Conservation (phyloP, 2,797 vertebrate species). For the Danio albolineatus region DNA sequence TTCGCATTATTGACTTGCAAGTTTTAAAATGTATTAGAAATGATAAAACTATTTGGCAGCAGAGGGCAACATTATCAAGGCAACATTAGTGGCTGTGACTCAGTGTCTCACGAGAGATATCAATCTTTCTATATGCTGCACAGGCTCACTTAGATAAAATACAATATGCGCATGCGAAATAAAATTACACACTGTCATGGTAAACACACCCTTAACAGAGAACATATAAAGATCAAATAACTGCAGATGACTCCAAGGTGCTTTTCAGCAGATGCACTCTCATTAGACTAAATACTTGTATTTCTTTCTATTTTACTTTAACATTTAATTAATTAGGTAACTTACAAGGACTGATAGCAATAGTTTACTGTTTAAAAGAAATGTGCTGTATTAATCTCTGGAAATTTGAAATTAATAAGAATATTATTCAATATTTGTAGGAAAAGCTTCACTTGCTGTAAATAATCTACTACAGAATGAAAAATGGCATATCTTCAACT, state of each 20-base stretch:
- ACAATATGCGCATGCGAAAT: not conserved
- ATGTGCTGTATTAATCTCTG: not conserved
- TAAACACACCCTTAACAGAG: not conserved
- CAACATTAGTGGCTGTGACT: too few species aligned
- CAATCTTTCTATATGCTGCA: not conserved
- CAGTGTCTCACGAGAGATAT: not conserved
- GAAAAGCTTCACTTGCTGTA: not conserved
- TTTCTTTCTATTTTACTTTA: not conserved
- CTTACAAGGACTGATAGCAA: not conserved
- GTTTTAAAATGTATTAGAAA: too few species aligned
- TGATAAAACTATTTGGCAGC: too few species aligned
- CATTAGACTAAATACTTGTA: not conserved
- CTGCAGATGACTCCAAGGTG: not conserved
- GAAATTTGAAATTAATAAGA: not conserved
- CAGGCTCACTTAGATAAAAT: not conserved
- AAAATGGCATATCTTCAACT: not conserved
- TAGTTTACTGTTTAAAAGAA: not conserved
- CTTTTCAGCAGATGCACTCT: not conserved
- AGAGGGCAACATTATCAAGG: conserved; percentile 4
- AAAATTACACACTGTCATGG: not conserved
- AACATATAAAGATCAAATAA: conserved; percentile 8
- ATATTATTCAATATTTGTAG: too few species aligned
- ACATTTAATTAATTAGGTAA: not conserved
- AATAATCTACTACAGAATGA: too few species aligned
- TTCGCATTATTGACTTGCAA: too few species aligned